A percentile compares a stretch with the other conserved stretches of the same genome.
These are phyloP conservation scores for Hypanus sabinus DNA, from an alignment of 2,113 vertebrate species.

Conservation along the genomic window DNA sequence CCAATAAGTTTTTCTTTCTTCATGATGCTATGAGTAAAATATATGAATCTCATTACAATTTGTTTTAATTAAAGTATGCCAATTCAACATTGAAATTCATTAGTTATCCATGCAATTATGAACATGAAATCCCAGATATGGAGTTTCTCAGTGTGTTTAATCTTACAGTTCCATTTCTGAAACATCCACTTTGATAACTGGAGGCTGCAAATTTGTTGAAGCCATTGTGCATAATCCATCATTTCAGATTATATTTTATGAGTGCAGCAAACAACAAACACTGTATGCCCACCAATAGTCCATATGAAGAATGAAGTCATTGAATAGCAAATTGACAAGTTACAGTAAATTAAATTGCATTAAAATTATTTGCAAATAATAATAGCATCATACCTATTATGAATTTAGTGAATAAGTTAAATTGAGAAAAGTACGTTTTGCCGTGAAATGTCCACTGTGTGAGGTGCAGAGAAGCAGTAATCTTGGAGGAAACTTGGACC, in stretches of 20 bases:
- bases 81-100: background rate
- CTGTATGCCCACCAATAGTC: background rate
- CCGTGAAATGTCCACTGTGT: background rate
- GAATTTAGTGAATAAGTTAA: background rate
- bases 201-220: background rate
- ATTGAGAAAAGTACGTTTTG: background rate
- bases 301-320: background rate
- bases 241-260: background rate
- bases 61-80: background rate
- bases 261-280: background rate
- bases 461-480: no score
- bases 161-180: background rate
- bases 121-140: background rate
- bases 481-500: no score
- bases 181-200: background rate
- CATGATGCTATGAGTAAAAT: background rate
- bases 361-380: background rate
- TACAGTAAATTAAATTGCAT: background rate
- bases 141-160: background rate
- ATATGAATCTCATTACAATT: background rate
- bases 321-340: background rate
- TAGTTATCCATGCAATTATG: background rate
- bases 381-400: background rate
- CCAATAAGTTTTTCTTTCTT: background rate
- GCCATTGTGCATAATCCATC: background rate